Evolutionary conservation across 1,140 invertebrate genomes (phyloP).

Genomic region (Drosophila takahashii): DNA sequence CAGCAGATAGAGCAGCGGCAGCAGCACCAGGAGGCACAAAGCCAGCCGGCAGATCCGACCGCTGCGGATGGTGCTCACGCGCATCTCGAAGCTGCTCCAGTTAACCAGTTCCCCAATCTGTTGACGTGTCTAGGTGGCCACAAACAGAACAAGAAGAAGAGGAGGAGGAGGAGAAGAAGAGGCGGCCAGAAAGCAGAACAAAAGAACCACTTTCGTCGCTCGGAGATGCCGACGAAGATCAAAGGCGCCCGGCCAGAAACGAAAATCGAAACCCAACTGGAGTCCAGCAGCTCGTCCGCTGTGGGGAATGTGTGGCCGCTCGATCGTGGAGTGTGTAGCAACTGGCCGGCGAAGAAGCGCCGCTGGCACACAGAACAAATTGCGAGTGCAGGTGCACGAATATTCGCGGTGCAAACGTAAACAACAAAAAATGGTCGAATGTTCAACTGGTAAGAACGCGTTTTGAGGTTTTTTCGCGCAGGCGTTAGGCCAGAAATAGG

Average conservation of each 20-base stretch:
- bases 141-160: constrained; percentile 5
- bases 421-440: constrained; percentile 51
- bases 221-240: constrained; percentile 56
- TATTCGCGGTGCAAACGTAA: constrained; percentile 65
- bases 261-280: not conserved
- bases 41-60: constrained; percentile 82
- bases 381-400: constrained; percentile 43
- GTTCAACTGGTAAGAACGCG: constrained; percentile 45
- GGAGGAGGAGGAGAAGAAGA: not conserved
- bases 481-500: constrained; percentile 1
- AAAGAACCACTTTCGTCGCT: constrained; percentile 49
- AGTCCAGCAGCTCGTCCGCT: not conserved
- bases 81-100: constrained; percentile 53
- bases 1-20: constrained; percentile 84
- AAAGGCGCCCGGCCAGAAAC: constrained; percentile 34
- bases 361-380: constrained; percentile 15
- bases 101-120: constrained; percentile 19
- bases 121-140: constrained; percentile 64
- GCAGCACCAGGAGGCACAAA: constrained; percentile 69
- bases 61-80: constrained; percentile 83
- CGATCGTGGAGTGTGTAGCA: not conserved
- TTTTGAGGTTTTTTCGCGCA: constrained; percentile 36
- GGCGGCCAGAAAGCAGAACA: constrained; percentile 23
- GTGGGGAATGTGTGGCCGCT: too few relatives aligned
- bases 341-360: constrained; percentile 15